Evolutionary conservation across 2,797 vertebrate species (phyloP).

Genomic region (Mormyrops boulengeri): DNA sequence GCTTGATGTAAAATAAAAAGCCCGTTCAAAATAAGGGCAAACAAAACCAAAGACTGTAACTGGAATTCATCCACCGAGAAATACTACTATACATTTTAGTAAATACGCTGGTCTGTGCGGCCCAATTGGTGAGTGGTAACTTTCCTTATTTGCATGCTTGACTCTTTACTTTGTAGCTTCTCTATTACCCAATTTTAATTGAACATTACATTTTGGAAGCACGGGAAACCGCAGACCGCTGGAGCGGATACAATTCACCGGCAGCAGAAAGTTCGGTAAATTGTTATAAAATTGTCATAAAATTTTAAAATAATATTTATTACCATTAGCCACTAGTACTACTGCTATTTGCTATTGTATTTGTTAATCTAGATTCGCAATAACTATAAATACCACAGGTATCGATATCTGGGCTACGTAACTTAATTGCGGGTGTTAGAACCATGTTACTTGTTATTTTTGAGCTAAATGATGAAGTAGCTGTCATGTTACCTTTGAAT

Average conservation of each 20-base stretch:
- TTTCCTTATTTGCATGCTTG: neutral
- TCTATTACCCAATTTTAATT: neutral
- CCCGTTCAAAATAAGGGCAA: neutral
- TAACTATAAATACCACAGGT: neutral
- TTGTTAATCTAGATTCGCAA: neutral
- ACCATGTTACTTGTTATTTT: neutral
- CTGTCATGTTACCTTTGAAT: neutral
- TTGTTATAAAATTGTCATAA: neutral
- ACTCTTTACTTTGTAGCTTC: neutral
- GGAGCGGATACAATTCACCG: neutral
- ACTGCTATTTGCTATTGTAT: neutral
- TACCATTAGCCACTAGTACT: neutral
- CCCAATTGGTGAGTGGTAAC: neutral
- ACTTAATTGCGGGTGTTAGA: neutral
- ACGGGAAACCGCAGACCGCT: neutral
- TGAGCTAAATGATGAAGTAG: neutral
- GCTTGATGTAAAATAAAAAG: neutral
- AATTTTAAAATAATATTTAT: neutral
- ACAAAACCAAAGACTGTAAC: neutral
- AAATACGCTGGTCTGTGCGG: neutral
- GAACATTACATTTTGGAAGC: neutral
- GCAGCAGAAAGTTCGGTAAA: neutral
- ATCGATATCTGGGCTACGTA: neutral
- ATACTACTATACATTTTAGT: neutral
- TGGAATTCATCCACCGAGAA: neutral